Percentiles rank a stretch among this genome's conserved stretches.
phyloP scores from a whole-genome alignment of 2,888 invertebrate genomes.

The Erebia palarica region DNA sequence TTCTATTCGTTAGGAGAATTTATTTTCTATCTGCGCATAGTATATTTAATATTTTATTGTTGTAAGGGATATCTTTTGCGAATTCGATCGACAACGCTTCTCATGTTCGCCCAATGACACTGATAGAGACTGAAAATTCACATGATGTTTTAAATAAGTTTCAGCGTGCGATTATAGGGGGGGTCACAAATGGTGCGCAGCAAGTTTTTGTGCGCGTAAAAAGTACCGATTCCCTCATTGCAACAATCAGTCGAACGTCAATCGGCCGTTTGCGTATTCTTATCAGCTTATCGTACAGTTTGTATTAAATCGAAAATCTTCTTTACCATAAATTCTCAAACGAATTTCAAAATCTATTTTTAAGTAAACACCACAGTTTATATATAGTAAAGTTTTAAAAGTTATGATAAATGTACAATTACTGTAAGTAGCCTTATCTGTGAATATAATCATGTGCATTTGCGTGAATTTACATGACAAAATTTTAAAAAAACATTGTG shows the following conservation, averaged over 20 bases:
- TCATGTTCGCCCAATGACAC: conserved; percentile 15
- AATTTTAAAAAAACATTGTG: conserved; percentile 1
- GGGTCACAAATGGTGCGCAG: background rate
- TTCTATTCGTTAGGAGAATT: conserved; percentile 56
- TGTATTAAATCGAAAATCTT: conserved; percentile 29
- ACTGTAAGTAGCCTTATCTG: background rate
- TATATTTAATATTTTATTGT: conserved; percentile 52
- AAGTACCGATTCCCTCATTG: background rate
- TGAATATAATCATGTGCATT: background rate
- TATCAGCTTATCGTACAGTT: background rate
- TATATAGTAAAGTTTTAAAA: background rate
- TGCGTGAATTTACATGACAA: background rate
- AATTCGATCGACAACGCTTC: conserved; percentile 28
- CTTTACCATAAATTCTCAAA: conserved; percentile 24
- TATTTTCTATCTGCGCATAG: conserved; percentile 55
- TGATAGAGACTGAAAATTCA: conserved; percentile 3
- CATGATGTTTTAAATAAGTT: conserved; percentile 5
- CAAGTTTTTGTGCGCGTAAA: background rate
- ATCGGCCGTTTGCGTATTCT: background rate
- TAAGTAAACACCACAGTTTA: conserved; percentile 9
- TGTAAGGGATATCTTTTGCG: conserved; percentile 40
- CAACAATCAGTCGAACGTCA: background rate
- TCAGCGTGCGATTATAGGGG: background rate
- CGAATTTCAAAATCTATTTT: conserved; percentile 39
- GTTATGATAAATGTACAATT: background rate